phyloP scores from a whole-genome alignment of 2,113 vertebrate species.

The Stictonetta naevosa region DNA sequence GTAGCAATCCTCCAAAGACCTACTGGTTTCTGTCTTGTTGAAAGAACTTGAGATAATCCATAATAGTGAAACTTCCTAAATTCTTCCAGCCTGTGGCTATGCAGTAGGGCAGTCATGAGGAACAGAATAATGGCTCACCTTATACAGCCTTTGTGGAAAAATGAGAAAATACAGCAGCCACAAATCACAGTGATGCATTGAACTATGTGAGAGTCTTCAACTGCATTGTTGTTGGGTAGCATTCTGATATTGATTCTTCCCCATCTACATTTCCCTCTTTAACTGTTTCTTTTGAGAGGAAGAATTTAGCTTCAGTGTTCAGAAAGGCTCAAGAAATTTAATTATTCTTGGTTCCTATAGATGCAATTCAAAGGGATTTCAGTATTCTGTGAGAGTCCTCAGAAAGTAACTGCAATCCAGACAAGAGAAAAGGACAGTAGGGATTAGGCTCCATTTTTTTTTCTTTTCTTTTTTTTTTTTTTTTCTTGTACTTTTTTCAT shows the following conservation, averaged over 20 bases:
- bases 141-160: neutral
- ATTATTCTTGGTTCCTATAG: neutral
- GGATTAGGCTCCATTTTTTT: neutral
- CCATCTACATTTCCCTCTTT: neutral
- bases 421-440: neutral
- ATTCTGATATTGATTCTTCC: neutral
- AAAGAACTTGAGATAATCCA: neutral
- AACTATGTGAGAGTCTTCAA: neutral
- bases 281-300: neutral
- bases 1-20: neutral
- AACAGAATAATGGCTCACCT: neutral
- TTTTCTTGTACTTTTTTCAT: neutral
- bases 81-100: neutral
- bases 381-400: neutral
- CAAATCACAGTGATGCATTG: neutral
- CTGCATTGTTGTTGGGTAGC: neutral
- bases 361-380: neutral
- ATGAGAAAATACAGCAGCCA: neutral
- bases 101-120: neutral
- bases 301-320: neutral
- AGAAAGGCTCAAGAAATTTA: neutral
- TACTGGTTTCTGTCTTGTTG: neutral
- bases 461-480: neutral
- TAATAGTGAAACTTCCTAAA: neutral
- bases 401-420: neutral